These are phyloP conservation scores for Halocaridina rubra DNA, from an alignment of 2,888 invertebrate species.

Conservation along the genomic window DNA sequence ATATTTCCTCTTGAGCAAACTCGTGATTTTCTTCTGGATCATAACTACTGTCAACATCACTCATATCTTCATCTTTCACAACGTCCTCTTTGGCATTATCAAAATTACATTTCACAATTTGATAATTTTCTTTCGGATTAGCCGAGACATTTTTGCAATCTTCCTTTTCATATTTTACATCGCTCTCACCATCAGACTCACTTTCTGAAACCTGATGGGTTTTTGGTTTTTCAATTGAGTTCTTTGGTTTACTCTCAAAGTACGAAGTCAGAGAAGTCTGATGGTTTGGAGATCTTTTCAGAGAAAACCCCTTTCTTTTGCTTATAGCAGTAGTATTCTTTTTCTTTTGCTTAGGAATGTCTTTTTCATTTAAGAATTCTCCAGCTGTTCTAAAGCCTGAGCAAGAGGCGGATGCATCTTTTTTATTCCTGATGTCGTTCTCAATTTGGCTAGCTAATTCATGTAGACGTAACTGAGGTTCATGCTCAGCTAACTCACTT, in stretches of 20 bases:
- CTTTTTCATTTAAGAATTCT: not conserved
- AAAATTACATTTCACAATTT: too few species aligned
- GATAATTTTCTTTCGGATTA: too few species aligned
- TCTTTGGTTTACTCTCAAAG: not conserved
- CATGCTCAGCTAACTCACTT: constrained; percentile 28
- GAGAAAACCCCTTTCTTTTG: constrained; percentile 30
- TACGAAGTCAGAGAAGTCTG: constrained; percentile 33
- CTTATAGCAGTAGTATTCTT: constrained; percentile 3
- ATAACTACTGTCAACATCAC: constrained; percentile 13
- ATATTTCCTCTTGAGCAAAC: constrained; percentile 31
- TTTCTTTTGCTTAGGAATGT: not conserved
- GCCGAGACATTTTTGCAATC: too few species aligned
- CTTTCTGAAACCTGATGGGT: constrained; percentile 43
- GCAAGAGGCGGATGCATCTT: not conserved
- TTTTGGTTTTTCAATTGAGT: not conserved
- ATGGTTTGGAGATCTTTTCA: constrained; percentile 42
- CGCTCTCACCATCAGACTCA: constrained; percentile 12
- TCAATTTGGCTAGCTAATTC: constrained; percentile 38
- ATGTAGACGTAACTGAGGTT: constrained; percentile 24
- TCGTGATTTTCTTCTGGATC: constrained; percentile 40
- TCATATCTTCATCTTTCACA: not conserved
- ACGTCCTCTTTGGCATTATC: not conserved
- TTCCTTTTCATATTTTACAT: not conserved
- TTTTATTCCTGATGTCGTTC: constrained; percentile 14
- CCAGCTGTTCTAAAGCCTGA: constrained; percentile 24